Evolutionary conservation across 1,140 invertebrate genomes (phyloP).

Genomic region (Varroa destructor): DNA sequence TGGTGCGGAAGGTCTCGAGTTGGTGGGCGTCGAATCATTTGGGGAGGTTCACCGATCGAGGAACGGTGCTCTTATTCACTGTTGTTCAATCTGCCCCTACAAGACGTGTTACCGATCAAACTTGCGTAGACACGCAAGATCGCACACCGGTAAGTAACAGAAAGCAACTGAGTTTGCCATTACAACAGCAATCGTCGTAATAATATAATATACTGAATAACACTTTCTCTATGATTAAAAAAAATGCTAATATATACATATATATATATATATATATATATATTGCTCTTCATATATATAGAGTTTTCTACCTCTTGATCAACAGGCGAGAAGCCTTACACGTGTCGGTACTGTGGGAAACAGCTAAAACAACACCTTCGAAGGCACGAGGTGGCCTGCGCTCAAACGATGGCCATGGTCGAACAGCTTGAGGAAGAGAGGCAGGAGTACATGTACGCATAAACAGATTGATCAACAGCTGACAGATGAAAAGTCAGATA

Average conservation of each 20-base stretch:
- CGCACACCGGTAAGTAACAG: slow-evolving; percentile 3
- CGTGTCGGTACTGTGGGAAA: slow-evolving; percentile 15
- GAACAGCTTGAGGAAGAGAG: slow-evolving; percentile 6
- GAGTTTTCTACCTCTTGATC: neutral
- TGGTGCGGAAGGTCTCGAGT: no score
- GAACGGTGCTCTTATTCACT: neutral
- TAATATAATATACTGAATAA: no score
- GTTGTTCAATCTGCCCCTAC: slow-evolving; percentile 11
- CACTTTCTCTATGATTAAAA: no score
- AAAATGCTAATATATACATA: no score
- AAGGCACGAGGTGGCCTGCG: slow-evolving; percentile 14
- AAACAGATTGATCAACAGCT: no score
- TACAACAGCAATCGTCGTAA: no score
- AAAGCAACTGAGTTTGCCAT: neutral
- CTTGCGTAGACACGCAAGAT: neutral
- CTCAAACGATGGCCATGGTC: slow-evolving; percentile 15
- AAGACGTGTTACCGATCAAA: slow-evolving; percentile 15
- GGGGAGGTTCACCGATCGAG: no score
- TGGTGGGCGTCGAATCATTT: no score
- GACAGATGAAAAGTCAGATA: no score
- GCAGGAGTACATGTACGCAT: no score
- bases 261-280: no score
- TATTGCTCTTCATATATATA: no score
- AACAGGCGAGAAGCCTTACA: slow-evolving; percentile 16
- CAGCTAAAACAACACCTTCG: slow-evolving; percentile 9